These are phyloP conservation scores for Panonychus citri DNA, from an alignment of 1,140 invertebrate genomes.

Conservation along the genomic window DNA sequence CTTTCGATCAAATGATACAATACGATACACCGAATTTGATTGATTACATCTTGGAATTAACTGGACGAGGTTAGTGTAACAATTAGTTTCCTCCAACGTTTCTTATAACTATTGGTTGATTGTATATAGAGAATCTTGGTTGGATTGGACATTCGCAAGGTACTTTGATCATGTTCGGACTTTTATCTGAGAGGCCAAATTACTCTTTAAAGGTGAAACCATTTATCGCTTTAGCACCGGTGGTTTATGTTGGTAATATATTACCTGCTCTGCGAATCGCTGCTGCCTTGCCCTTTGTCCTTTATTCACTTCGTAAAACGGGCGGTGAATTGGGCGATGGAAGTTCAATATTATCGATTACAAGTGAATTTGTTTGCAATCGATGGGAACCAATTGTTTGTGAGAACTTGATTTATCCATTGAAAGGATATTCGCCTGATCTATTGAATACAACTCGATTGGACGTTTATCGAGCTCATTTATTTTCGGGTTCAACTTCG, in stretches of 20 bases:
- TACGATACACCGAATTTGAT: slow-evolving; percentile 29
- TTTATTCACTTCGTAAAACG: background rate
- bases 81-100: too few species aligned
- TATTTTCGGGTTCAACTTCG: slow-evolving; percentile 48
- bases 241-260: slow-evolving; percentile 41
- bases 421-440: background rate
- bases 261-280: slow-evolving; percentile 31
- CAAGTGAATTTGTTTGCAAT: background rate
- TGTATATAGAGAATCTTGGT: slow-evolving; percentile 15
- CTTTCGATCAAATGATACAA: slow-evolving; percentile 19
- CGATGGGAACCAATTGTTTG: background rate
- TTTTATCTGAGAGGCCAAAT: slow-evolving; percentile 35
- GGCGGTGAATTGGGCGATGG: background rate
- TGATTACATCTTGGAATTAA: slow-evolving; percentile 24
- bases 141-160: slow-evolving; percentile 38
- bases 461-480: slow-evolving; percentile 46
- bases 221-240: slow-evolving; percentile 42
- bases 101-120: background rate
- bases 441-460: slow-evolving; percentile 26
- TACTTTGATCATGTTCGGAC: slow-evolving; percentile 36
- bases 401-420: slow-evolving; percentile 1
- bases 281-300: background rate
- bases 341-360: background rate
- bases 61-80: slow-evolving; percentile 29
- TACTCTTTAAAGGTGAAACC: slow-evolving; percentile 33